Base-by-base conservation (phyloP, 30 jellyfish, hydroid and myxozoan genomes). In the Cassiopea andromeda region DNA sequence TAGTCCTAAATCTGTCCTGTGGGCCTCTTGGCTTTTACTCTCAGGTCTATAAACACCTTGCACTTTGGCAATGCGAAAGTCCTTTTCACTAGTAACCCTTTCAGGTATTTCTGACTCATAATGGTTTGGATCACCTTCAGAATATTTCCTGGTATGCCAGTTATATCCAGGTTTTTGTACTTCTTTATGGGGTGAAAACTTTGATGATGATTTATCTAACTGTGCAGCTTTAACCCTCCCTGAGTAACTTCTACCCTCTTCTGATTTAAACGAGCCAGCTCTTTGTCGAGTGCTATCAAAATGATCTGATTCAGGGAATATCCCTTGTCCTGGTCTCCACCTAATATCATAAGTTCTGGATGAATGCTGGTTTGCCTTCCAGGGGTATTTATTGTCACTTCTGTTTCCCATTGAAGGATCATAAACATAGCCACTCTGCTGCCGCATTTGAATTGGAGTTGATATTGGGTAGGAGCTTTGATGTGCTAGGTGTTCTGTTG, bases 171-270 rank as follows among this genome's bases (percentile, higher is more conserved):
- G 74, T 27, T 45, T 83, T 60, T 69, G 91, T n/a, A 46, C n/a
- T 46, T 83, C 91, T 57, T 85, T 72, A 48, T 83, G 84, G 57
- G 19, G 49, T 57, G 68, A 9, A 49, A 57, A 47, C 91, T 83
- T 83, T 9, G 75, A 1, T 49, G 66, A 48, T 14, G 91, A 15
- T 38, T 61, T 59, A 9, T 19, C 27, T n/a, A 16, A 2, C 48
- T 70, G 46, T 1, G 45, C 54, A 43, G 48, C 66, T 54, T 85
- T 70, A 15, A 70, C 91, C 13, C 66, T 70, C 5, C 79, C 79
- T 1, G n/a, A 4, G 27, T 70, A 12, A 43, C 60, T 71, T 16
- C 91, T 43, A 70, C 66, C 91, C 1, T 73, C 91, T 2, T 70
- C 79, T 6, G 84, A 16, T 46, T 77, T 54, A 69, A 64, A 49